Evolutionary conservation across 1,140 invertebrate species (phyloP).

Genomic region (Schlechtendalia chinensis): DNA sequence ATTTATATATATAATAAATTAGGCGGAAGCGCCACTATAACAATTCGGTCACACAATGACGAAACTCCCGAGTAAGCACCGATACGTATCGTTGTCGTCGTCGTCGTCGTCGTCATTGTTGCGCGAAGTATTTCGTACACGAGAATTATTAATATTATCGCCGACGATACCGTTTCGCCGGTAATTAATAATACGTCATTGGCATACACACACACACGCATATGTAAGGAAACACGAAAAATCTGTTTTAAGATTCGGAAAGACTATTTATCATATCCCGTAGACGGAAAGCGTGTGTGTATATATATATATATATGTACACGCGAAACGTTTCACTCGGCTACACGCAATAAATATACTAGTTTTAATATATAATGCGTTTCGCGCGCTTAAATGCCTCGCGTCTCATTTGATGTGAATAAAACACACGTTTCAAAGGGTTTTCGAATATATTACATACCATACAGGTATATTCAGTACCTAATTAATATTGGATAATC

Average conservation of each 20-base stretch:
- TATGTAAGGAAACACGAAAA: neutral
- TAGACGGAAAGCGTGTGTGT: neutral
- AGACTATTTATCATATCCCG: neutral
- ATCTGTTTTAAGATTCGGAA: neutral
- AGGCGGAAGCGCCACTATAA: too few relatives aligned
- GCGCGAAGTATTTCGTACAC: neutral
- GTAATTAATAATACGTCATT: neutral
- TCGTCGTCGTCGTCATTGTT: neutral
- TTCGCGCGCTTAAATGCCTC: too few relatives aligned
- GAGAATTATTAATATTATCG: neutral
- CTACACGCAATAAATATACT: too few relatives aligned
- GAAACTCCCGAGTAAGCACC: too few relatives aligned
- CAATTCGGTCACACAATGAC: neutral
- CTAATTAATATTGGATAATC: too few relatives aligned
- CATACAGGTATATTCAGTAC: too few relatives aligned
- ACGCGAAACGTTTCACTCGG: too few relatives aligned
- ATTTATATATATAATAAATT: neutral
- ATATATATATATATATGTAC: too few relatives aligned
- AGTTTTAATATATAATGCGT: too few relatives aligned
- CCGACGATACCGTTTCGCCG: neutral
- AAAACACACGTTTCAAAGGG: too few relatives aligned
- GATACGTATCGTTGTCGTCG: neutral
- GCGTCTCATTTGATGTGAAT: too few relatives aligned
- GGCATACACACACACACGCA: neutral
- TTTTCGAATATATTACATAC: too few relatives aligned